Evolutionary conservation across 2,113 vertebrate species (phyloP).

Genomic region (Alosa alosa): DNA sequence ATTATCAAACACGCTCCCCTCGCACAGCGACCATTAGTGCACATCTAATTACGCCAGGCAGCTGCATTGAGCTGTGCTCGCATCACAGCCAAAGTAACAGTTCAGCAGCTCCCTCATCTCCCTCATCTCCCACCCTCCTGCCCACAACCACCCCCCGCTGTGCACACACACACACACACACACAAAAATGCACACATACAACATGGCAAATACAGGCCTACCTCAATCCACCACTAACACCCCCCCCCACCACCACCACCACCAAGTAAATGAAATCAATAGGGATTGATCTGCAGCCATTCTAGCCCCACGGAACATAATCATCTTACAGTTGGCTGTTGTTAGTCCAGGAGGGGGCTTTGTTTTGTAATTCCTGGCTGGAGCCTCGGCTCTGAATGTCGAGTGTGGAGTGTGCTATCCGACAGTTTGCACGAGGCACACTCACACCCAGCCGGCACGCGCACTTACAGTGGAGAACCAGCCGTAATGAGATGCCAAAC

Average conservation of each 20-base stretch:
- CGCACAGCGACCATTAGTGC: not conserved
- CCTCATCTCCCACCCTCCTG: not conserved
- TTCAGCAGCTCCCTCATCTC: constrained; percentile 12
- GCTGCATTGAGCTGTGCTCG: constrained; percentile 21
- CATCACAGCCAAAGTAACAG: constrained; percentile 15
- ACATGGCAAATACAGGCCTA: not conserved
- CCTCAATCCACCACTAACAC: too few relatives aligned
- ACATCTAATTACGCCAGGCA: constrained; percentile 27
- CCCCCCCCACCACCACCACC: not conserved
- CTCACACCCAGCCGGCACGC: not conserved
- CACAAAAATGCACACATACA: not conserved
- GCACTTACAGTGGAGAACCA: constrained; percentile 11
- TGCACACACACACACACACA: not conserved
- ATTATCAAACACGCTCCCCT: constrained; percentile 14
- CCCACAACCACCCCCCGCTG: not conserved
- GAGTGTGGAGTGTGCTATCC: constrained; percentile 23
- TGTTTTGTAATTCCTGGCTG: constrained; percentile 3
- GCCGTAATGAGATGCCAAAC: constrained; percentile 33
- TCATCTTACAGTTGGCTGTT: not conserved
- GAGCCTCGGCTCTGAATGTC: not conserved
- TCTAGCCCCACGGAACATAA: constrained; percentile 3
- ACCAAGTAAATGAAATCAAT: constrained; percentile 25
- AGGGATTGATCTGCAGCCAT: constrained; percentile 15
- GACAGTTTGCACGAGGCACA: constrained; percentile 22
- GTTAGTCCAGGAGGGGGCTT: not conserved